These are phyloP conservation scores for Temnothorax ravouxi DNA, from an alignment of 2,888 invertebrate species.

Conservation along the genomic window DNA sequence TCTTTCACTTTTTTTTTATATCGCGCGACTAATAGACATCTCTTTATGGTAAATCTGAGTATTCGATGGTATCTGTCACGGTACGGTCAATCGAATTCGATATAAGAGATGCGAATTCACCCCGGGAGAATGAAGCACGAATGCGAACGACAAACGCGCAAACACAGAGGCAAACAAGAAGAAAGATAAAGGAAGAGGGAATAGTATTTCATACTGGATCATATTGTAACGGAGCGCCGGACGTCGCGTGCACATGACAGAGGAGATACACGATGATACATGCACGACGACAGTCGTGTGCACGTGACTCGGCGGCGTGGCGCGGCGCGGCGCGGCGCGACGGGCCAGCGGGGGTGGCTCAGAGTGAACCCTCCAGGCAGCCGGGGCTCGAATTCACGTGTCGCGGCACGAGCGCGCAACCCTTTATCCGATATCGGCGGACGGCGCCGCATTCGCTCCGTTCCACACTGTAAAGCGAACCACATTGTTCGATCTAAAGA, in stretches of 20 bases:
- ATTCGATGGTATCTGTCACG: neutral
- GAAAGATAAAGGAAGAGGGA: constrained; percentile 43
- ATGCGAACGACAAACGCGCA: constrained; percentile 41
- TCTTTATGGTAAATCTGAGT: constrained; percentile 30
- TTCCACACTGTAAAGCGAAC: constrained; percentile 37
- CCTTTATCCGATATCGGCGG: constrained; percentile 50
- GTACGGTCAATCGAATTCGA: constrained; percentile 49
- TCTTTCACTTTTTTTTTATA: neutral
- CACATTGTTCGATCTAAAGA: constrained; percentile 34
- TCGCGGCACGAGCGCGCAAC: constrained; percentile 72
- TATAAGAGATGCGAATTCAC: constrained; percentile 41
- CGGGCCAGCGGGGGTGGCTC: constrained; percentile 58
- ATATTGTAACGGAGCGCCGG: constrained; percentile 59
- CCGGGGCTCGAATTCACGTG: constrained; percentile 77
- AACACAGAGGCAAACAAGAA: constrained; percentile 37
- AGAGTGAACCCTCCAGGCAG: constrained; percentile 51
- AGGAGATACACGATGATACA: constrained; percentile 62
- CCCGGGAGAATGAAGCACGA: constrained; percentile 20
- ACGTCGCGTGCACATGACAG: constrained; percentile 77
- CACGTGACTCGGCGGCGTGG: constrained; percentile 75
- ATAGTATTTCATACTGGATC: constrained; percentile 53
- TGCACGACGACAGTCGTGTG: constrained; percentile 73
- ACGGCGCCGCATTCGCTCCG: constrained; percentile 22
- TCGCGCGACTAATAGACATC: constrained; percentile 23
- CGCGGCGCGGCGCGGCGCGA: constrained; percentile 43